A percentile compares a stretch with the other conserved stretches of the same genome.
Evolutionary conservation across 2,888 invertebrate genomes (phyloP).

Genomic region (Thalpophila matura): DNA sequence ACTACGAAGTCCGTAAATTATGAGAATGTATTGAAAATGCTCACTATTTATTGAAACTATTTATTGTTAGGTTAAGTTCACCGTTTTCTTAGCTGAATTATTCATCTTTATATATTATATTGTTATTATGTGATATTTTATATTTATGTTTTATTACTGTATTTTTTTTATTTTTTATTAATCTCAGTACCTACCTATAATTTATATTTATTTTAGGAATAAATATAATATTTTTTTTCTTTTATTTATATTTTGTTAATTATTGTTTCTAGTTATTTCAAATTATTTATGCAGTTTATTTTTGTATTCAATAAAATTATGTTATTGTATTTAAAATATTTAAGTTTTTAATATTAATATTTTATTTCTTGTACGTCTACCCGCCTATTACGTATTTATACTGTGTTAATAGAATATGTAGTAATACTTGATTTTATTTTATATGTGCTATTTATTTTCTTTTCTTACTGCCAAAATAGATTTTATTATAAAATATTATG

Average conservation of each 20-base stretch:
- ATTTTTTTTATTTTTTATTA: neutral
- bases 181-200: neutral
- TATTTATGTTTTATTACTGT: neutral
- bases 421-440: neutral
- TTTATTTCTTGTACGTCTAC: slow-evolving; percentile 2
- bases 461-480: neutral
- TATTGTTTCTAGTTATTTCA: slow-evolving; percentile 17
- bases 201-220: too few species aligned
- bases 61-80: slow-evolving; percentile 67
- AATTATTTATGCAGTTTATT: slow-evolving; percentile 8
- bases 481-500: neutral
- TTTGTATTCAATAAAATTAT: slow-evolving; percentile 7
- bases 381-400: slow-evolving; percentile 27
- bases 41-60: slow-evolving; percentile 64
- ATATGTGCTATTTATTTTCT: neutral
- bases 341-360: slow-evolving; percentile 1
- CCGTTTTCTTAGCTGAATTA: slow-evolving; percentile 23
- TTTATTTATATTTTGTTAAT: slow-evolving; percentile 3
- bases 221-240: slow-evolving; percentile 14
- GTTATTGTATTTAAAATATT: slow-evolving; percentile 5
- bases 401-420: neutral
- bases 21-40: slow-evolving; percentile 34
- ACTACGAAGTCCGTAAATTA: slow-evolving; percentile 34
- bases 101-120: neutral
- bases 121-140: neutral